Base-by-base conservation (phyloP, 2,113 vertebrate genomes). In the Bufo gargarizans region DNA sequence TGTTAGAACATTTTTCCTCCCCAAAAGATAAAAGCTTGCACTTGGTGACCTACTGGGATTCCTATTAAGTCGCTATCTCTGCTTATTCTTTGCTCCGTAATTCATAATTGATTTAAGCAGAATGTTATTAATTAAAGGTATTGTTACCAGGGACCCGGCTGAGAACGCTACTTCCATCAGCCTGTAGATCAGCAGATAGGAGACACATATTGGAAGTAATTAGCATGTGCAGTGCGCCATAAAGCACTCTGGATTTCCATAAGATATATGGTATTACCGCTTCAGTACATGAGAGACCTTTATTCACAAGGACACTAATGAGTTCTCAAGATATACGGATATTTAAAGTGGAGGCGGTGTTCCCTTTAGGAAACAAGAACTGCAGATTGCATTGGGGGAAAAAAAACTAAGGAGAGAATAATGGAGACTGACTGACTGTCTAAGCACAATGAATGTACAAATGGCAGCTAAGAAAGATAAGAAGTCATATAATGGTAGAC, bases 221-320 rank as follows among this genome's bases (percentile, higher is more conserved):
- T 85, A 85, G 69, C 71, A 72, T 85, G 83, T 85, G 83, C 83
- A 85, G 10, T n/a, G 74, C 69, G 43, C 71, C 71, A 76, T 61
- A 85, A 85, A 85, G 55, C 71, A 76, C 69, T 85, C 53, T n/a
- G 67, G 67, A 76, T 85, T 77, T 85, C 84, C 84, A 76, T 61
- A 74, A 76, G 71, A 76, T 76, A 74, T 72, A 85, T 59, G 33
- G 71, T 8, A 85, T 85, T 85, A 56, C 84, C 1, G 81, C 81
- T 53, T 69, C 81, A 85, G 43, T 59, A 56, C 53, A 85, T 74
- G 49, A 71, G 61, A 65, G 63, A 84, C 82, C 82, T 67, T 67
- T 74, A 85, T 76, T 85, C 84, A 85, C 67, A 76, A 59, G 71
- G 84, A 74, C 84, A 85, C 71, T 85, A 85, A 85, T 72, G 71